Evolutionary conservation across 2,888 invertebrate genomes (phyloP).

Genomic region (Leptopterna dolabrata): DNA sequence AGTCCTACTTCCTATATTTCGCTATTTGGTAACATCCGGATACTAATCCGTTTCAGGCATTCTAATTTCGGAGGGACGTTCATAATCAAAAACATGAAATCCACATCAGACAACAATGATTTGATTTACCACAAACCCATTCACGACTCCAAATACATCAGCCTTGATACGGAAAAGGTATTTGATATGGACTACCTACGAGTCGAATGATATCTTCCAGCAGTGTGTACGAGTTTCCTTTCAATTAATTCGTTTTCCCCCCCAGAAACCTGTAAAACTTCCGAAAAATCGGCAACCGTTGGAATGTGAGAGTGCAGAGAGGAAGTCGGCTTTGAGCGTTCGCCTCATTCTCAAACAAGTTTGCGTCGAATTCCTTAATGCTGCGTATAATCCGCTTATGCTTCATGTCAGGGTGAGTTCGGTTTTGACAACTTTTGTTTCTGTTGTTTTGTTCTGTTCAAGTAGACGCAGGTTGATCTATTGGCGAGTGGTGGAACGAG

Average conservation of each 20-base stretch:
- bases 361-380: slow-evolving; percentile 91
- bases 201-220: neutral
- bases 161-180: slow-evolving; percentile 81
- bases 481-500: too few species aligned
- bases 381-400: slow-evolving; percentile 94
- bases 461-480: too few species aligned
- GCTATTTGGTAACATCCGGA: too few species aligned
- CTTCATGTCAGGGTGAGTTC: slow-evolving; percentile 81
- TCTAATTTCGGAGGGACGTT: slow-evolving; percentile 95
- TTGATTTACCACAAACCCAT: slow-evolving; percentile 89
- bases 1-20: too few species aligned
- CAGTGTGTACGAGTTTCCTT: neutral
- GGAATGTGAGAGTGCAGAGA: slow-evolving; percentile 73
- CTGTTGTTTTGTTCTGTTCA: too few species aligned
- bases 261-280: slow-evolving; percentile 72
- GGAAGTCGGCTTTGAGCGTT: slow-evolving; percentile 89
- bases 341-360: slow-evolving; percentile 92
- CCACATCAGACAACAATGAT: slow-evolving; percentile 87
- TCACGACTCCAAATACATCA: slow-evolving; percentile 79
- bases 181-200: too few species aligned
- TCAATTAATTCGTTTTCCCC: neutral
- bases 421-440: neutral
- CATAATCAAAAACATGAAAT: slow-evolving; percentile 92
- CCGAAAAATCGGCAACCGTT: slow-evolving; percentile 83
- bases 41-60: slow-evolving; percentile 72